These are phyloP conservation scores for Drosophila micromelanica DNA, from an alignment of 1,140 invertebrate genomes.

Conservation along the genomic window DNA sequence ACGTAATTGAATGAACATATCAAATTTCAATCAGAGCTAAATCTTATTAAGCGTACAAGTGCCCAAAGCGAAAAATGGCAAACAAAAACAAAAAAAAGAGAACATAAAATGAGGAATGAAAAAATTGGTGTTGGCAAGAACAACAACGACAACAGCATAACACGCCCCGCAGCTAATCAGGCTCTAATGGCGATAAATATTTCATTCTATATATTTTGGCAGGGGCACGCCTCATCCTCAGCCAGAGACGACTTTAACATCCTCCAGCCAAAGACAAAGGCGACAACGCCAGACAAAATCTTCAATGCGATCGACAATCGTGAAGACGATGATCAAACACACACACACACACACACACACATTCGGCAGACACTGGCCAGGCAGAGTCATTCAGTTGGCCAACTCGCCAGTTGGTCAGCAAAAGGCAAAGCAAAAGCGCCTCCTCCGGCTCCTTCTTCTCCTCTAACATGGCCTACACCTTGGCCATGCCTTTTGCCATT, in stretches of 20 bases:
- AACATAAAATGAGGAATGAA: background rate
- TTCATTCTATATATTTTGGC: conserved; percentile 72
- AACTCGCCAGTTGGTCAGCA: conserved; percentile 21
- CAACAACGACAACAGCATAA: conserved; percentile 26
- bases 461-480: background rate
- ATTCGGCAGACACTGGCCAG: background rate
- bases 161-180: conserved; percentile 79
- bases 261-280: conserved; percentile 20
- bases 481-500: conserved; percentile 45
- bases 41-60: conserved; percentile 65
- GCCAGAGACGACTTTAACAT: conserved; percentile 3
- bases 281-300: conserved; percentile 49
- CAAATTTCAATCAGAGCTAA: conserved; percentile 74
- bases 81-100: background rate
- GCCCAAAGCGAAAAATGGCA: conserved; percentile 12
- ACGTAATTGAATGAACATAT: conserved; percentile 77
- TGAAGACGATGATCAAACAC: conserved; percentile 38
- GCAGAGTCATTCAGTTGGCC: background rate
- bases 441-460: background rate
- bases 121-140: conserved; percentile 2
- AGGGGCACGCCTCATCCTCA: conserved; percentile 20
- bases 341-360: background rate
- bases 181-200: conserved; percentile 82
- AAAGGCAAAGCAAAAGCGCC: conserved; percentile 35
- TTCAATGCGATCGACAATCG: conserved; percentile 54